phyloP scores from a whole-genome alignment of 1,140 invertebrate genomes.

The Dolichoris vasculosae region DNA sequence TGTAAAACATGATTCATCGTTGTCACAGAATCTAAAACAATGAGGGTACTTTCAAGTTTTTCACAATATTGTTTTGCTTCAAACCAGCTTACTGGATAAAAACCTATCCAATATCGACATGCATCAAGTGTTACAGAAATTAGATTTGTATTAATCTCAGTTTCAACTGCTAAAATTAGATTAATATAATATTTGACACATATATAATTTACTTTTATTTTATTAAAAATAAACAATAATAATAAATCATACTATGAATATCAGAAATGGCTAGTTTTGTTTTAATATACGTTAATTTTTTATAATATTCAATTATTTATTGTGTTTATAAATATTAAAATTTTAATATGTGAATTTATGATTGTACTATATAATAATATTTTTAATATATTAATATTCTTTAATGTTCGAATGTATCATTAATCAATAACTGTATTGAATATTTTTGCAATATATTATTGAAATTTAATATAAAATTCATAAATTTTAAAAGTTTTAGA shows the following conservation, averaged over 20 bases:
- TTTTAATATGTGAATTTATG: too few species aligned
- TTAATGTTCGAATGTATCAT: background rate
- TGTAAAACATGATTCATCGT: slow-evolving; percentile 51
- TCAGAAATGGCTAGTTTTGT: too few species aligned
- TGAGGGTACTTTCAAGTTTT: slow-evolving; percentile 47
- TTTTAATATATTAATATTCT: background rate
- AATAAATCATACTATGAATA: too few species aligned
- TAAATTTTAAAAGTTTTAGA: too few species aligned
- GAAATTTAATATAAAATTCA: too few species aligned
- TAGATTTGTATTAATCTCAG: slow-evolving; percentile 26
- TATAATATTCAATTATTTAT: too few species aligned
- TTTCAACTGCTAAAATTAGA: slow-evolving; percentile 38
- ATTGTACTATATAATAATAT: too few species aligned
- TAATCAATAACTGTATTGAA: too few species aligned
- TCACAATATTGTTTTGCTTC: slow-evolving; percentile 46
- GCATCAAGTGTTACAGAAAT: slow-evolving; percentile 27
- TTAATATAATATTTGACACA: background rate
- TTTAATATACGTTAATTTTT: too few species aligned
- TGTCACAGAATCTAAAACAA: slow-evolving; percentile 52
- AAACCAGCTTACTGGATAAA: slow-evolving; percentile 43
- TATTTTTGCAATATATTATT: too few species aligned
- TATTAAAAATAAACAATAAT: background rate
- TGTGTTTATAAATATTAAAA: too few species aligned
- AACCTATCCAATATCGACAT: slow-evolving; percentile 55
- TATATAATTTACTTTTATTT: background rate